Percentiles rank a stretch among this genome's conserved stretches.
These are phyloP conservation scores for Linepithema humile DNA, from an alignment of 1,140 invertebrate genomes.

Conservation along the genomic window DNA sequence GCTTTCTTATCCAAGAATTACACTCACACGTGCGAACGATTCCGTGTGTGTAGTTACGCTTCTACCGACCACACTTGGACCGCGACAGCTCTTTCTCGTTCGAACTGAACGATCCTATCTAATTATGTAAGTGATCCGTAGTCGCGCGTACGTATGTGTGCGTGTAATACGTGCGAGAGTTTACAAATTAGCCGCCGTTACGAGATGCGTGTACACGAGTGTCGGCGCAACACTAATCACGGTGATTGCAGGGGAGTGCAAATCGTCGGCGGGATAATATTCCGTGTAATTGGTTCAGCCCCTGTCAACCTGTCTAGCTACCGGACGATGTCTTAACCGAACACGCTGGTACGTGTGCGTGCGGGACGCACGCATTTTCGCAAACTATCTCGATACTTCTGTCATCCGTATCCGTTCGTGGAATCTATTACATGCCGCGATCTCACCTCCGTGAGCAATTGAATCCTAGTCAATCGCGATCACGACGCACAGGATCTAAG, in stretches of 20 bases:
- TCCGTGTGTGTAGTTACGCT: constrained; percentile 55
- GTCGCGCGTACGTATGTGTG: not conserved
- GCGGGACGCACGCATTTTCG: constrained; percentile 71
- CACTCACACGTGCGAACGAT: constrained; percentile 34
- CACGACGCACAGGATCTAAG: constrained; percentile 2
- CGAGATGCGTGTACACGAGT: constrained; percentile 75
- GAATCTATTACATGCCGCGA: constrained; percentile 66
- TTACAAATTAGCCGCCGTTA: constrained; percentile 80
- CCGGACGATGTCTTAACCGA: constrained; percentile 79
- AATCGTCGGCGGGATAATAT: constrained; percentile 80
- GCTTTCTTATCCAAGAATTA: constrained; percentile 39
- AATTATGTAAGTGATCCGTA: constrained; percentile 65
- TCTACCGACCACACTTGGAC: constrained; percentile 36
- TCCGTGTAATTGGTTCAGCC: constrained; percentile 81
- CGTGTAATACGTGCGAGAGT: constrained; percentile 57
- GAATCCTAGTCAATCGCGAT: constrained; percentile 48
- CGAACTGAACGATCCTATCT: constrained; percentile 63
- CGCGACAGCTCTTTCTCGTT: constrained; percentile 59
- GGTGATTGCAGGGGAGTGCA: constrained; percentile 79
- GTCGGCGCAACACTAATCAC: constrained; percentile 80
- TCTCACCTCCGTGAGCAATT: constrained; percentile 31
- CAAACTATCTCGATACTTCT: constrained; percentile 68
- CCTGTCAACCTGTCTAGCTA: constrained; percentile 80
- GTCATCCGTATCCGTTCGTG: constrained; percentile 68
- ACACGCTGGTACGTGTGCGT: constrained; percentile 60